Base-by-base conservation (phyloP, 2,797 vertebrate species). In the Enteromius fasciolatus region DNA sequence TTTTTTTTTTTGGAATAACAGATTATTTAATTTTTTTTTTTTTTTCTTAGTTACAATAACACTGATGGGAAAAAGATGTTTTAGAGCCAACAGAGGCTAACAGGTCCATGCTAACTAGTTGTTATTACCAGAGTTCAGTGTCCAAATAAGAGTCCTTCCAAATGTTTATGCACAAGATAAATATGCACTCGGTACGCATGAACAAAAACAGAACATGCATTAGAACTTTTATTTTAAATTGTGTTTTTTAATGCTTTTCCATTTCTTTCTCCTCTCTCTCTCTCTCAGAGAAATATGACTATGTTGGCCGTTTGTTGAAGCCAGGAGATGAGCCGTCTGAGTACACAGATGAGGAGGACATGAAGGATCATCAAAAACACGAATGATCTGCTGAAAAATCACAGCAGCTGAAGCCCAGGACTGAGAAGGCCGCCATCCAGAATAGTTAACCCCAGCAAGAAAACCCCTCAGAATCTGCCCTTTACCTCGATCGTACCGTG, bases 281-380 rank as follows among this genome's bases (percentile, higher is more conserved):
- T 79, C 94, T 39, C 83, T 79, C 94, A 99, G 98, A 99, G 92
- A 99, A 99, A 90, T 99, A 99, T 39, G 97, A 99, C 87, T 99
- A 99, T 64, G 97, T 99, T 7, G 98, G 98, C 85, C 94, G 97
- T 93, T 95, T 99, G 90, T 94, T 99, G 93, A 99, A 98, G 90
- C 98, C 98, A 4, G 98, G 98, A 46, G 98, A 99, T 84, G 98
- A 99, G 92, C 98, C 98, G 0, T 98, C 98, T 70, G 98, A 99
- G 92, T 99, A 99, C 92, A 99, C 98, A 80, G 98, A 99, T 87
- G 98, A 99, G 91, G 98, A 99, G 93, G 98, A 99, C 94, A 94
- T 97, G 92, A 98, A 98, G 94, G 98, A 99, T 95, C 98, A 99
- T 91, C 95, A 95, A 91, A 99, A 98, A 92, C 97, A 98, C 90